A percentile compares a stretch with the other conserved stretches of the same genome.
Evolutionary conservation across 2,113 vertebrate species (phyloP).

Genomic region (Prietella phreatophila): DNA sequence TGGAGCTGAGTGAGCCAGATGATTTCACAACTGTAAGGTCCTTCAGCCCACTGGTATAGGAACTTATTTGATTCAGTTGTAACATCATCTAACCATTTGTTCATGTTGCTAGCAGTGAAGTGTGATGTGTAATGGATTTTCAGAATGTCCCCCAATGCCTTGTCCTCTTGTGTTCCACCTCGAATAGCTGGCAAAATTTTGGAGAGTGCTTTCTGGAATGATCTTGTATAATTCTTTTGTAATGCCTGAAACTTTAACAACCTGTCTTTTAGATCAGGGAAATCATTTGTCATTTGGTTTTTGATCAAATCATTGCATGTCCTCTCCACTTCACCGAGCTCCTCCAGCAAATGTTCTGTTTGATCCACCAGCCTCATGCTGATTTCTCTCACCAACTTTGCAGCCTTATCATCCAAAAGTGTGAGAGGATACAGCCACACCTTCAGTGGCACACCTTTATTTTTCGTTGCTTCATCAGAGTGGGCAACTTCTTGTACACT

Average conservation of each 20-base stretch:
- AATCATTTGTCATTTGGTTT: constrained; percentile 28
- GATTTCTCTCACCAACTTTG: constrained; percentile 57
- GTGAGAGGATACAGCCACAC: constrained; percentile 66
- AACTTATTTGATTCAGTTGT: constrained; percentile 47
- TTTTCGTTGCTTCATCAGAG: too few species aligned
- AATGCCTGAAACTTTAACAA: constrained; percentile 41
- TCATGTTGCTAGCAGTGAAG: constrained; percentile 34
- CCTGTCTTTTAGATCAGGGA: constrained; percentile 55
- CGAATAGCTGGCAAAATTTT: constrained; percentile 56
- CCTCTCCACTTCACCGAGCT: constrained; percentile 48
- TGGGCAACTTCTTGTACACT: too few species aligned
- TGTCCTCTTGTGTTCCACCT: constrained; percentile 48
- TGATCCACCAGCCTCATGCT: constrained; percentile 36
- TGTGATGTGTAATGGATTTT: not conserved
- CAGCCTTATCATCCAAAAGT: constrained; percentile 57
- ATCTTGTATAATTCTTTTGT: constrained; percentile 37
- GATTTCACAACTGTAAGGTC: constrained; percentile 33
- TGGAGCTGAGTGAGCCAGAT: not conserved
- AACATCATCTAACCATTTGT: constrained; percentile 53
- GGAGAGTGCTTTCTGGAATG: constrained; percentile 41
- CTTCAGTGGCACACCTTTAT: constrained; percentile 13
- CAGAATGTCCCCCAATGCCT: constrained; percentile 37
- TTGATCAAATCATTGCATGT: constrained; percentile 57
- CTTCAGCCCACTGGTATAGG: constrained; percentile 42
- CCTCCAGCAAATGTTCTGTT: constrained; percentile 49